A percentile compares a stretch with the other conserved stretches of the same genome.
Evolutionary conservation across 2,113 vertebrate species (phyloP).

Genomic region (Megaceryle maxima): DNA sequence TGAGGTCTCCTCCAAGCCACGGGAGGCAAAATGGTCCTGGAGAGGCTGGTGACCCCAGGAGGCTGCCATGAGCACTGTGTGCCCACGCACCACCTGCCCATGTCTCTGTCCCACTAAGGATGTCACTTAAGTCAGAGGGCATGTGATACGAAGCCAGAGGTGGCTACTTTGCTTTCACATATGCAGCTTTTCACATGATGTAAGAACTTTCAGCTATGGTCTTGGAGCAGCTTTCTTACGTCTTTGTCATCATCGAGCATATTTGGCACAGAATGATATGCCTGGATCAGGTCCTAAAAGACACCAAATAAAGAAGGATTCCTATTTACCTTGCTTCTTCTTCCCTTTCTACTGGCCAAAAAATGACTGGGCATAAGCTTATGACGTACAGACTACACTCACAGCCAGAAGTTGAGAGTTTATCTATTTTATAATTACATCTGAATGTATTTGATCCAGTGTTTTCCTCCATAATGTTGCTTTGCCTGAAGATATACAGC

Average conservation of each 20-base stretch:
- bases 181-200: not conserved
- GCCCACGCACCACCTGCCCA: accelerated
- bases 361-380: not conserved
- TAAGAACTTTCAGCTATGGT: not conserved
- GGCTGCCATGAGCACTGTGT: not conserved
- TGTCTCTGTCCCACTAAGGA: not conserved
- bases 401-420: not conserved
- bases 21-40: accelerated
- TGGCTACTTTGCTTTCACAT: not conserved
- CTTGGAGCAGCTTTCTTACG: not conserved
- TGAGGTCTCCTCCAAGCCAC: not conserved
- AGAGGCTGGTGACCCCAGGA: not conserved
- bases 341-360: not conserved
- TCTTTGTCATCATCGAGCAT: not conserved
- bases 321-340: not conserved
- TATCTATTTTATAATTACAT: not conserved
- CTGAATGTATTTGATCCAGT: not conserved
- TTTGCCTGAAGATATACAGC: not conserved
- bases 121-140: not conserved
- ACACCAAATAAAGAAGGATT: not conserved
- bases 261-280: not conserved
- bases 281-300: not conserved
- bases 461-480: not conserved
- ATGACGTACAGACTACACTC: not conserved
- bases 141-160: not conserved